Percentiles rank a stretch among this genome's conserved stretches.
These are phyloP conservation scores for Hirundichthys speculiger DNA, from an alignment of 2,113 vertebrate genomes.

Conservation along the genomic window DNA sequence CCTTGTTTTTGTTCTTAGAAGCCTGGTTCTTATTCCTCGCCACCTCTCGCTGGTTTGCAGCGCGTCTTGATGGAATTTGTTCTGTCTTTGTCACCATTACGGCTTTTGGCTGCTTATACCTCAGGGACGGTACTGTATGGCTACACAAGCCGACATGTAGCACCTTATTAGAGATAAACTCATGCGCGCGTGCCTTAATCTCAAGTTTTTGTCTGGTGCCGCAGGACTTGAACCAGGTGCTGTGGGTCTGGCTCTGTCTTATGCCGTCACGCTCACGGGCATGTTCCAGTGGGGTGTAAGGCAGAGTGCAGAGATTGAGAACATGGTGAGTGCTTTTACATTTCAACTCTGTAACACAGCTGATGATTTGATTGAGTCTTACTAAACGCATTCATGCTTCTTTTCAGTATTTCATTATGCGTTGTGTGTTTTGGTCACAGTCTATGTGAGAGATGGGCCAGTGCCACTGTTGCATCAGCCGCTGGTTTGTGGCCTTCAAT, in stretches of 20 bases:
- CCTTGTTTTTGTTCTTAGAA: slow-evolving; percentile 75
- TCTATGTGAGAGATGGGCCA: neutral
- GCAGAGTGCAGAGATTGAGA: slow-evolving; percentile 95
- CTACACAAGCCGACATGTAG: too few relatives aligned
- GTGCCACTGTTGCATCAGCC: too few relatives aligned
- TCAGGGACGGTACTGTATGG: slow-evolving; percentile 84
- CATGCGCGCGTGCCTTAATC: neutral
- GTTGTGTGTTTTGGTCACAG: neutral
- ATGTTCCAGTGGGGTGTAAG: slow-evolving; percentile 97
- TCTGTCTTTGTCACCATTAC: slow-evolving; percentile 88
- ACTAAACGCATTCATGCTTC: neutral
- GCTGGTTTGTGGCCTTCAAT: too few relatives aligned
- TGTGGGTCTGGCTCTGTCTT: slow-evolving; percentile 91
- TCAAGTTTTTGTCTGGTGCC: slow-evolving; percentile 1
- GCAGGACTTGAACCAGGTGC: slow-evolving; percentile 88
- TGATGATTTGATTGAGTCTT: too few relatives aligned
- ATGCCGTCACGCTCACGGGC: slow-evolving; percentile 91
- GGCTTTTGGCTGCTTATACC: slow-evolving; percentile 88
- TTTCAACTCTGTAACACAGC: neutral
- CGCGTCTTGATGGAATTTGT: slow-evolving; percentile 94
- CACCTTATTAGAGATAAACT: neutral
- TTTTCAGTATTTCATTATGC: neutral
- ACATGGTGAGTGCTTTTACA: slow-evolving; percentile 84
- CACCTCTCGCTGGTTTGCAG: slow-evolving; percentile 94
- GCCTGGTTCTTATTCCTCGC: slow-evolving; percentile 96